Base-by-base conservation (phyloP, 1,140 invertebrate genomes). In the Drosophila tsacasi region DNA sequence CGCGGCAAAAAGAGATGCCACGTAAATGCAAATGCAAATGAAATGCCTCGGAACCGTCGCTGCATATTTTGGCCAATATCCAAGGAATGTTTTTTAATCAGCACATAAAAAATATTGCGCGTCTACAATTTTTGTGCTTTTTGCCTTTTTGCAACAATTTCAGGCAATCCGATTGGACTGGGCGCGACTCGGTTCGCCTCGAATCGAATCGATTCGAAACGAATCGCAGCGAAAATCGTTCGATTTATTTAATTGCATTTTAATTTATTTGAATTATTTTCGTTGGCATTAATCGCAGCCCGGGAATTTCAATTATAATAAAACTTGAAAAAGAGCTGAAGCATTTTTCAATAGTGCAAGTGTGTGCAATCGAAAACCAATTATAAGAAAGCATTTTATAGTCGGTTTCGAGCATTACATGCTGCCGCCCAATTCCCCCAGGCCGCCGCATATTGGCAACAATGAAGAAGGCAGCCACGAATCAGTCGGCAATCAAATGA, bases 1-100 rank as follows among this genome's bases (percentile, higher is more conserved):
- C 32, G 37, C 32, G 27, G 27, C 21, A 76, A 58, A 76, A 39
- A 68, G 54, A 61, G 66, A 63, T 78, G 42, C 76, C 66, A 65
- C 64, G 72, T 49, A 62, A 66, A 68, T 83, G 76, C 62, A 83
- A 83, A 87, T 87, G 84, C 80, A 83, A 87, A 86, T 85, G 75
- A 85, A 90, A 81, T 81, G 84, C 66, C 75, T 69, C 65, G 49
- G 63, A 58, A 73, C 42, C 72, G 79, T 59, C 59, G 71, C 74
- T 82, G 81, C 89, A 91, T 91, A 91, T 91, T 91, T 91, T 91
- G 89, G 89, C 89, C 87, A 91, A 91, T 91, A 89, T 89, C 89
- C 89, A 91, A 91, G 89, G 89, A 91, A 91, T 91, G 81, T 91
- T 91, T 91, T 91, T 91, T 91, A 91, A 91, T 91, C 89, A 91